Evolutionary conservation across 2,888 invertebrate genomes (phyloP).

Genomic region (Mesorhabditis sp.): DNA sequence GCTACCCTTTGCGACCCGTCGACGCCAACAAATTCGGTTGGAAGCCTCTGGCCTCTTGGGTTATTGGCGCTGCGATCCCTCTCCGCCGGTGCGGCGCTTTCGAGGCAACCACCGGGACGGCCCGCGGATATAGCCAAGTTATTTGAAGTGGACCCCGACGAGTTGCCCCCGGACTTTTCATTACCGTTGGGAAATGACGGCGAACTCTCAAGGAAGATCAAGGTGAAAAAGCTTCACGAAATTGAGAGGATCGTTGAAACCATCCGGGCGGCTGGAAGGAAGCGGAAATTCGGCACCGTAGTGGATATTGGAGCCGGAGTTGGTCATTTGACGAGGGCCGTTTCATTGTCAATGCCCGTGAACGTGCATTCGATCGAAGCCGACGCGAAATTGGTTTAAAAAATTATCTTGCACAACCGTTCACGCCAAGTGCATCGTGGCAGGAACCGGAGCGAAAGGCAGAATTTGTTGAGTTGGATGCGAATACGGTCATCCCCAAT

Average conservation of each 20-base stretch:
- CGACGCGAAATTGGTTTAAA: not conserved
- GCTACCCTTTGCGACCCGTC: not conserved
- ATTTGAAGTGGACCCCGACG: not conserved
- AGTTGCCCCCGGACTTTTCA: slow-evolving; percentile 1
- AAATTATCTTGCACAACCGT: too few relatives aligned
- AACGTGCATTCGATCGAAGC: not conserved
- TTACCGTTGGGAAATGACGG: not conserved
- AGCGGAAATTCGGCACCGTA: not conserved
- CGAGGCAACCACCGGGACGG: not conserved
- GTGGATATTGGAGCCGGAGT: slow-evolving; percentile 5
- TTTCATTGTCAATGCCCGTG: not conserved
- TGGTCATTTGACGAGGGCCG: slow-evolving; percentile 2
- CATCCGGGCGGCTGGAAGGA: not conserved
- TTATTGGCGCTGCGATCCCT: not conserved
- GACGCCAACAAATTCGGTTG: not conserved
- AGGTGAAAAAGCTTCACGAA: slow-evolving; percentile 1
- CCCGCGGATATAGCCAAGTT: not conserved
- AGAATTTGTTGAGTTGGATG: not conserved
- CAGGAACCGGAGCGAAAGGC: not conserved
- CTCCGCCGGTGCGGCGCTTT: not conserved
- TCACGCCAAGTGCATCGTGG: not conserved
- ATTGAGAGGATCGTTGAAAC: not conserved
- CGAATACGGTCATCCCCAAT: not conserved
- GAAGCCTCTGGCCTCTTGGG: not conserved
- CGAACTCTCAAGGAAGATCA: not conserved